A percentile compares a stretch with the other conserved stretches of the same genome.
Evolutionary conservation across 2,797 vertebrate species (phyloP).

Genomic region (Sebastes itinus): DNA sequence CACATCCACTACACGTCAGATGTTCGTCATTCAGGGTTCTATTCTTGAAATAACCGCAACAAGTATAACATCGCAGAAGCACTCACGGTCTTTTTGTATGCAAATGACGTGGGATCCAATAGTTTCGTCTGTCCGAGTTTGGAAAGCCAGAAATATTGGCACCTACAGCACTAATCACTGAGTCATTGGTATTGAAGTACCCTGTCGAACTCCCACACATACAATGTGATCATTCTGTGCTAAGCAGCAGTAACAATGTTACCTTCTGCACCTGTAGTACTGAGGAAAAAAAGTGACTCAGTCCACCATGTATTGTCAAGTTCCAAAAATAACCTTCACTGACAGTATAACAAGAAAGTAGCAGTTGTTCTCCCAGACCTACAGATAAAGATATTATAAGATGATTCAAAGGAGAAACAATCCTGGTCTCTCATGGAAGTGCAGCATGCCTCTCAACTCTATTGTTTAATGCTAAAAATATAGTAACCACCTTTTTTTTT

Average conservation of each 20-base stretch:
- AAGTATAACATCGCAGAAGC: conserved; percentile 26
- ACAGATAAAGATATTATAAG: conserved; percentile 12
- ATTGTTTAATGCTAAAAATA: conserved; percentile 5
- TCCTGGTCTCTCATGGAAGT: neutral
- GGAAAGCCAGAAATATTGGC: conserved; percentile 59
- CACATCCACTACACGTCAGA: neutral
- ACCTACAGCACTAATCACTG: conserved; percentile 59
- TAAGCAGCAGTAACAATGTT: conserved; percentile 47
- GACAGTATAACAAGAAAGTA: conserved; percentile 46
- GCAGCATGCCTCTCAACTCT: neutral
- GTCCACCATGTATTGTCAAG: conserved; percentile 39
- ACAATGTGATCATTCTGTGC: conserved; percentile 56
- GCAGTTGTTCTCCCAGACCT: conserved; percentile 16
- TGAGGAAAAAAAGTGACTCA: conserved; percentile 62
- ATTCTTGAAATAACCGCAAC: conserved; percentile 9
- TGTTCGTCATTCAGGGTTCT: conserved; percentile 1
- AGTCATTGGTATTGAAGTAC: conserved; percentile 70
- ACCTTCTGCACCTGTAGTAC: conserved; percentile 60
- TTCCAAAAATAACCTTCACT: conserved; percentile 61
- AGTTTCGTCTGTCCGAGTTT: conserved; percentile 39
- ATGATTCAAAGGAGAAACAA: conserved; percentile 26
- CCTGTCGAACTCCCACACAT: conserved; percentile 63
- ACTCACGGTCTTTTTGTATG: conserved; percentile 45
- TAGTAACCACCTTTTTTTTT: neutral
- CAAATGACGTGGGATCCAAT: conserved; percentile 60